phyloP scores from a whole-genome alignment of 35 echinoderm and acorn worm species.

The Holothuria glaberrima region DNA sequence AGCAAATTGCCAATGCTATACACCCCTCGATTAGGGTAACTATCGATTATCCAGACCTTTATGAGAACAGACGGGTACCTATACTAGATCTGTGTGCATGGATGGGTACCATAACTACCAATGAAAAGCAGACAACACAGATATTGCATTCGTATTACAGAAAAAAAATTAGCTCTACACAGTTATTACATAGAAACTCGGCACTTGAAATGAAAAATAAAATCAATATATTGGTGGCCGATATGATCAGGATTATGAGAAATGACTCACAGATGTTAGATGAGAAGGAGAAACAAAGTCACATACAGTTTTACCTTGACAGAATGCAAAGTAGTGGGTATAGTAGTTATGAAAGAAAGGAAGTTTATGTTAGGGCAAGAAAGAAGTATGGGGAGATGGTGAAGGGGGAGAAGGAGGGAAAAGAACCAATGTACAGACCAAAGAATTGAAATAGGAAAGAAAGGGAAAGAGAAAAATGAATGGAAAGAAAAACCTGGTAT shows the following conservation, averaged over 20 bases:
- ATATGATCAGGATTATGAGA: no score
- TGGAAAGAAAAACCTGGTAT: background rate
- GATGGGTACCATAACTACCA: no score
- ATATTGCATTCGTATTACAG: no score
- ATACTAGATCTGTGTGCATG: background rate
- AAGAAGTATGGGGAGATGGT: background rate
- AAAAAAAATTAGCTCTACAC: no score
- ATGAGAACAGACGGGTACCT: background rate
- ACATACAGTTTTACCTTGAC: background rate
- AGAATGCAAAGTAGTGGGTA: background rate
- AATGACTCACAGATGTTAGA: no score
- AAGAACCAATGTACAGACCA: no score
- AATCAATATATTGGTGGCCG: no score
- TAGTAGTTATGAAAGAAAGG: background rate
- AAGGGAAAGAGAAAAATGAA: background rate
- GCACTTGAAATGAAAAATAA: no score
- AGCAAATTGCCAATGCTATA: background rate
- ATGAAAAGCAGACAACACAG: no score
- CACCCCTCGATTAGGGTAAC: background rate
- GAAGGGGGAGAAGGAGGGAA: no score
- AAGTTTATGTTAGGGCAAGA: background rate
- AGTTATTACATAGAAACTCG: no score
- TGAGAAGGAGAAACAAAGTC: no score
- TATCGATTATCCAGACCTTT: background rate
- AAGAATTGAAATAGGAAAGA: background rate